These are phyloP conservation scores for Hassar affinis DNA, from an alignment of 2,113 vertebrate species.

Conservation along the genomic window DNA sequence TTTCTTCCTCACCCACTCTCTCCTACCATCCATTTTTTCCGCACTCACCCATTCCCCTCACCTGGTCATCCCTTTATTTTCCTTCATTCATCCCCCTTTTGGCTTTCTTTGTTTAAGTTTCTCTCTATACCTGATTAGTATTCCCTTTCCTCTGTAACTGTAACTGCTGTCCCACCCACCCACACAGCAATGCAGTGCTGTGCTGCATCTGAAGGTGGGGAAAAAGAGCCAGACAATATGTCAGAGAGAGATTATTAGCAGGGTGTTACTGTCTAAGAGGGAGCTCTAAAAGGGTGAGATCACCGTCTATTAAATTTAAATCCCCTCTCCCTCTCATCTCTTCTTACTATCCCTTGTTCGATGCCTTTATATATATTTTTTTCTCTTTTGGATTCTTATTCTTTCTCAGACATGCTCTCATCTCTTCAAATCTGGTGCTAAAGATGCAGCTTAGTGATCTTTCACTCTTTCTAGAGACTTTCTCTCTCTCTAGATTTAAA, in stretches of 20 bases:
- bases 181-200: constrained; percentile 41
- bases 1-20: neutral
- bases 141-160: neutral
- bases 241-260: constrained; percentile 17
- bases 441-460: neutral
- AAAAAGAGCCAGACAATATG: neutral
- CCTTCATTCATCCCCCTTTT: neutral
- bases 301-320: constrained; percentile 28
- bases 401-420: neutral
- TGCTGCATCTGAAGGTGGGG: neutral
- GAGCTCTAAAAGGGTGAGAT: constrained; percentile 19
- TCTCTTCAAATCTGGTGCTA: neutral
- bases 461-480: neutral
- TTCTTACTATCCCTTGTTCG: too few relatives aligned
- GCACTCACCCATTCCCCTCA: neutral
- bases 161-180: constrained; percentile 1
- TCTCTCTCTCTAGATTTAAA: neutral
- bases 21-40: neutral
- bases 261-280: neutral
- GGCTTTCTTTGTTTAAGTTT: neutral
- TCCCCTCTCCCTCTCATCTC: neutral
- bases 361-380: too few relatives aligned
- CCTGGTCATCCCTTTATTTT: neutral
- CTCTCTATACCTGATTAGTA: neutral
- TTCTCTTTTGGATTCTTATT: neutral